Evolutionary conservation across 2,888 invertebrate genomes (phyloP).

Genomic region (Synergus itoensis): DNA sequence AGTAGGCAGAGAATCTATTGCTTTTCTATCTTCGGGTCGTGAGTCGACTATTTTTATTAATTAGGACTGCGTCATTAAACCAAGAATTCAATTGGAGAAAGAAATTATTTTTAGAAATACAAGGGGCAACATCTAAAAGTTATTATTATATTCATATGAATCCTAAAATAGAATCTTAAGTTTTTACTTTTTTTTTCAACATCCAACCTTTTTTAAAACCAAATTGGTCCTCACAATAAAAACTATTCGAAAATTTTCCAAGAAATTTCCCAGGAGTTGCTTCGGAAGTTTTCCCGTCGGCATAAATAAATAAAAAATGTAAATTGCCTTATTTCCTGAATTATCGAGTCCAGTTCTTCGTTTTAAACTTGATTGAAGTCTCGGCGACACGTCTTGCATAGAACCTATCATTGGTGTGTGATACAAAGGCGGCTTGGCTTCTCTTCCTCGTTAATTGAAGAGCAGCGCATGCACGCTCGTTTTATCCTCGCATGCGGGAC

Average conservation of each 20-base stretch:
- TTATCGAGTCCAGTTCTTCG: background rate
- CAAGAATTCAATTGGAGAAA: background rate
- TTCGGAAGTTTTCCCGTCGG: background rate
- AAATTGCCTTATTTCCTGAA: background rate
- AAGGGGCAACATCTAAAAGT: background rate
- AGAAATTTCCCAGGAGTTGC: background rate
- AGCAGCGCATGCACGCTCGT: conserved; percentile 36
- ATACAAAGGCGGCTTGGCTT: conserved; percentile 32
- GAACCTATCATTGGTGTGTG: conserved; percentile 38
- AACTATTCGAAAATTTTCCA: background rate
- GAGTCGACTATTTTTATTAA: background rate
- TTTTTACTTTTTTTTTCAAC: too few relatives aligned
- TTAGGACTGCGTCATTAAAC: background rate
- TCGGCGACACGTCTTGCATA: conserved; percentile 26
- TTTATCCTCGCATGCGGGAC: conserved; percentile 15
- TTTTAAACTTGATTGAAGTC: conserved; percentile 29
- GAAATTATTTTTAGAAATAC: background rate
- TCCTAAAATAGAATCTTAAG: too few relatives aligned
- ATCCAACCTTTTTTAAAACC: too few relatives aligned
- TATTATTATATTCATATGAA: too few relatives aligned
- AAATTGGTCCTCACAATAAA: too few relatives aligned
- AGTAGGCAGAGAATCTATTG: background rate
- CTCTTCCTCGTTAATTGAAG: conserved; percentile 38
- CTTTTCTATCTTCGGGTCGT: background rate
- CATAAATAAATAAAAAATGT: background rate